Evolutionary conservation across 2,888 invertebrate genomes (phyloP), one percentile per base, ranked within the genome.

Genomic region (Leptinotarsa tumamoca): DNA sequence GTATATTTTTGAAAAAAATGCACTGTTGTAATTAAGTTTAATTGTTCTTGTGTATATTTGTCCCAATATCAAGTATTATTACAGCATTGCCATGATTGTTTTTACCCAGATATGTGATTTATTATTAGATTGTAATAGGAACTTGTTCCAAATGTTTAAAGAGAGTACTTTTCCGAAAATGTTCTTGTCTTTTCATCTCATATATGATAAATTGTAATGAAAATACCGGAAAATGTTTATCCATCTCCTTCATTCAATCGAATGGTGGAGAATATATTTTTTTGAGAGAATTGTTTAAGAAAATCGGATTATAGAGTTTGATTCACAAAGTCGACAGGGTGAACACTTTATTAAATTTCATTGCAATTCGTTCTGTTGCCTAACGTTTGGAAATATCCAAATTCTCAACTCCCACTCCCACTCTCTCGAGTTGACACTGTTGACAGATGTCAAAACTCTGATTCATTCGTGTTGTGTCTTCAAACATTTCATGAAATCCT

Each of bases 101-200:
- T 86, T 85, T 85, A 84, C 85, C 87, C 85, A 85, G 84, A 85
- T 83, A 86, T 88, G 88, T 88, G 88, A 88, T 87, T 87, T 84
- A 84, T 87, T 84, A 84, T 87, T 83, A 81, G 79, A 81, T 82
- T 74, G 18, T 82, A 43, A 50, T 70, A 17, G 54, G 70, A 58
- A 58, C 43, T 58, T 18, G 50, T 58, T 58, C 49, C 43, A 21
- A 33, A 51, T 58, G 58, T 70, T 52, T 80, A 78, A 78, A 76
- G 73, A 80, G 78, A 56, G 58, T 13, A 63, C n/a, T 43, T 70
- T 68, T 54, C 54, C 52, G n/a, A 67, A 67, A 14, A 67, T 67
- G 54, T 51, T 51, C 7, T 68, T 51, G 54, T 15, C 54, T 27
- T 23, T 54, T 13, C 27, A 43, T 27, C 27, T 17, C 1, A 18